Base-by-base conservation (phyloP, 2,113 vertebrate species). In the Cochlearius cochlearius region DNA sequence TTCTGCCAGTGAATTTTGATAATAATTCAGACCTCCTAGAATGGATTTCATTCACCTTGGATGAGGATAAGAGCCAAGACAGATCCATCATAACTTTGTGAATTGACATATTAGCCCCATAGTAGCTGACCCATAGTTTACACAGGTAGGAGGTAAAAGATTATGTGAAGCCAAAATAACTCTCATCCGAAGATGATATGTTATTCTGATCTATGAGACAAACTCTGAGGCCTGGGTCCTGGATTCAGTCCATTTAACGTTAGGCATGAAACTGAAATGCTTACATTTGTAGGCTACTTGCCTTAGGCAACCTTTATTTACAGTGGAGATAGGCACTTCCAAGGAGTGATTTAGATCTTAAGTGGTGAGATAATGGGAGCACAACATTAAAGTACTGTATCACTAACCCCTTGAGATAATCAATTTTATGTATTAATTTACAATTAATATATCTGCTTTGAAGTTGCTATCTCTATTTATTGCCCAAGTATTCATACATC, bases 371-470 rank as follows among this genome's bases (percentile, higher is more conserved):
- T 96, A 96, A 87, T 5, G 17, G 52, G 25, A 81, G 53, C 69
- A 78, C 41, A 88, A n/a, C 83, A 72, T 89, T 88, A 68, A 94
- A 92, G 69, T 56, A 39, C 64, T 87, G 13, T 78, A 78, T 92
- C 69, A 45, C 41, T 81, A 78, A 72, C 56, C 30, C 30, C 69
- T 68, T 95, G 90, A 97, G 73, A 94, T 85, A 95, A 97, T 97
- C 12, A 89, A 89, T 94, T 95, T 92, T 55, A 41, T 91, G 56
- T 91, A 87, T 91, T 94, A 68, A 96, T 97, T 96, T 96, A 92
- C 76, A 96, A 96, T 94, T 97, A 85, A 97, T 94, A 97, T 96
- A 8, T 89, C 29, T 86, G 32, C 95, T 97, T 97, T 97, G 96
- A 97, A 95, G 92, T 76, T 92, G 26, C 58, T 92, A 56, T 95